Percentiles rank a stretch among this genome's conserved stretches.
Conservation (phyloP, 2,797 vertebrate species). For the Botia kubotai region DNA sequence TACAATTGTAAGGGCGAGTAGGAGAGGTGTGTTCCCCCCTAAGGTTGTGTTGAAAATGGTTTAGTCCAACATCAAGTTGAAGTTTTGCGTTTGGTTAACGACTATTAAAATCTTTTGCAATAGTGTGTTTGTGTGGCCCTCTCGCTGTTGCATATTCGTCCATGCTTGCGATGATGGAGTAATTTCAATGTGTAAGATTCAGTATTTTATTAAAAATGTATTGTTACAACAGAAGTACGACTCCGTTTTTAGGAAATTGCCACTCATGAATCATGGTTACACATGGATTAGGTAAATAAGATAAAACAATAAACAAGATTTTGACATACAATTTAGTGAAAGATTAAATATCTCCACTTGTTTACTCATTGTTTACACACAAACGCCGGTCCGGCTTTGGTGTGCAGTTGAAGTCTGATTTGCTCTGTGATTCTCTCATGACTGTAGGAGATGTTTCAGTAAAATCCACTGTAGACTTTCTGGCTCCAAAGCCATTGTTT, state of each 20-base stretch:
- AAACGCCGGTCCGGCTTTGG: background rate
- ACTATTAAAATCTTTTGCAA: background rate
- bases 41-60: background rate
- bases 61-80: background rate
- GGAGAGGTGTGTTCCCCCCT: background rate
- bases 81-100: background rate
- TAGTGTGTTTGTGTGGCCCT: background rate
- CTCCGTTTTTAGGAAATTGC: too few species aligned
- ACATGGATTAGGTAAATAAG: background rate
- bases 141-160: too few species aligned
- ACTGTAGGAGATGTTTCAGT: constrained; percentile 24
- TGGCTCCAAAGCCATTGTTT: constrained; percentile 42
- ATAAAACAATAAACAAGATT: constrained; percentile 20
- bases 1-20: background rate
- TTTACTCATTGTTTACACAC: background rate
- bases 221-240: too few species aligned
- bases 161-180: too few species aligned
- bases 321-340: background rate
- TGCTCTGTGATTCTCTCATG: background rate
- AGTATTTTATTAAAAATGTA: too few species aligned
- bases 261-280: too few species aligned
- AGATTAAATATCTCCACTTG: background rate
- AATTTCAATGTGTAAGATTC: too few species aligned
- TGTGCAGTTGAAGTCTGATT: background rate
- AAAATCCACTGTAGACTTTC: constrained; percentile 37